These are phyloP conservation scores for Kradibia gibbosae DNA, from an alignment of 1,140 invertebrate species.

Conservation along the genomic window DNA sequence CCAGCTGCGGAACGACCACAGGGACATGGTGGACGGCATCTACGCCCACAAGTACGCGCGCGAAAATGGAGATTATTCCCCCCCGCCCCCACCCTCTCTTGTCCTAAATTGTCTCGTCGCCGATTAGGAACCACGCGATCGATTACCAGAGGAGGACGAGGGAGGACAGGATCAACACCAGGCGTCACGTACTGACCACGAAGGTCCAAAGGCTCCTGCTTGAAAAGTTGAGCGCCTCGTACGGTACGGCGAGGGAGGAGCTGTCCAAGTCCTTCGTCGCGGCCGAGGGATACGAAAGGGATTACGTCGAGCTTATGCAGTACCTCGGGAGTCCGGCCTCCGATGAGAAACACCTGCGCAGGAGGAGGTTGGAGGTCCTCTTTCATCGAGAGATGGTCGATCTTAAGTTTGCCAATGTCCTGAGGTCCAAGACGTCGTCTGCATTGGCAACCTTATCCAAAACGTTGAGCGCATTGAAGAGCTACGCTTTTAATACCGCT, in stretches of 20 bases:
- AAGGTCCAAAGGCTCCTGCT: slow-evolving; percentile 53
- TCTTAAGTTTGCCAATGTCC: slow-evolving; percentile 42
- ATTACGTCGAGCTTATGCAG: slow-evolving; percentile 24
- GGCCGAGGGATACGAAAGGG: slow-evolving; percentile 26
- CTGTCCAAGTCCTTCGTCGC: slow-evolving; percentile 32
- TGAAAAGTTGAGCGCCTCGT: slow-evolving; percentile 38
- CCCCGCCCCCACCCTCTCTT: no score
- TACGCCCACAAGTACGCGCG: slow-evolving; percentile 49
- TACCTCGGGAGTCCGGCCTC: slow-evolving; percentile 37
- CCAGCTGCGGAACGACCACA: slow-evolving; percentile 36
- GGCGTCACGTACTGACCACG: slow-evolving; percentile 32
- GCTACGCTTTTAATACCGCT: slow-evolving; percentile 54
- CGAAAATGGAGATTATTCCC: no score
- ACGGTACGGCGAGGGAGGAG: slow-evolving; percentile 20
- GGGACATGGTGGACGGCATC: slow-evolving; percentile 34
- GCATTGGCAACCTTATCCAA: slow-evolving; percentile 50
- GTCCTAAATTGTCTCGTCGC: no score
- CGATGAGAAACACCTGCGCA: background rate
- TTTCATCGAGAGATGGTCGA: slow-evolving; percentile 56
- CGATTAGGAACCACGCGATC: background rate
- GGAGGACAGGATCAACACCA: slow-evolving; percentile 8
- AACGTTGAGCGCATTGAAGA: slow-evolving; percentile 57
- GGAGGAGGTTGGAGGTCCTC: slow-evolving; percentile 51
- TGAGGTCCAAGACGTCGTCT: slow-evolving; percentile 36
- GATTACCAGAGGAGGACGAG: slow-evolving; percentile 24